Evolutionary conservation across 2,888 invertebrate species (phyloP), one percentile per base, ranked within the genome.

Genomic region (Polia nebulosa): DNA sequence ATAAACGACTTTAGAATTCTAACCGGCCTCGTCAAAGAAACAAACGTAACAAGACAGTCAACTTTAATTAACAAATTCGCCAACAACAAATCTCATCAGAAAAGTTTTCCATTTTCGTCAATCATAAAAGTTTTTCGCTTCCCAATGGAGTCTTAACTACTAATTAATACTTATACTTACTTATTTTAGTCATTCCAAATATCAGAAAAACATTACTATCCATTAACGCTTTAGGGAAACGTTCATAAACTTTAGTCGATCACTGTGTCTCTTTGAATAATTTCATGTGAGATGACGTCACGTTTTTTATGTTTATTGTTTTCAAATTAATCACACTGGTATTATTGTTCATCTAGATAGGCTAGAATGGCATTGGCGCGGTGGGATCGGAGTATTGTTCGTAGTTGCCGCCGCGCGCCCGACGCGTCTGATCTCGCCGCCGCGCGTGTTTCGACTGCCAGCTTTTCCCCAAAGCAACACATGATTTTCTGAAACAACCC

Each of bases 401-500:
- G 81, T 57, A 63, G 51, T 62, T 41, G 52, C 39, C 59, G 67
- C 62, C 68, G 72, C 75, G 75, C 60, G 61, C 52, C 41, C 63
- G 57, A 65, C 74, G 86, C 93, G 93, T 88, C 90, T 77, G 69
- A 57, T 67, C 89, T 79, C 88, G 84, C 73, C 88, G 88, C 81
- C 86, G 85, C 87, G 87, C 88, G 87, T 85, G 81, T 85, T 85
- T 78, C 74, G 66, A 91, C 90, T 88, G 87, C 83, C 88, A 83
- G 89, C 83, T 92, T 92, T 93, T 90, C 92, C 90, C 87, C 80
- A 87, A 88, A 91, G 91, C 94, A 93, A 94, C 94, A 94, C 92
- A 94, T 94, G 94, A 93, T 93, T 92, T 92, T 90, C 93, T 85
- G 88, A 92, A 92, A 91, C 94, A 93, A 91, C 92, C 93, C 93